Evolutionary conservation across 2,113 vertebrate genomes (phyloP), one percentile per base, ranked within the genome.

Genomic region (Phrynosoma blainvillii): DNA sequence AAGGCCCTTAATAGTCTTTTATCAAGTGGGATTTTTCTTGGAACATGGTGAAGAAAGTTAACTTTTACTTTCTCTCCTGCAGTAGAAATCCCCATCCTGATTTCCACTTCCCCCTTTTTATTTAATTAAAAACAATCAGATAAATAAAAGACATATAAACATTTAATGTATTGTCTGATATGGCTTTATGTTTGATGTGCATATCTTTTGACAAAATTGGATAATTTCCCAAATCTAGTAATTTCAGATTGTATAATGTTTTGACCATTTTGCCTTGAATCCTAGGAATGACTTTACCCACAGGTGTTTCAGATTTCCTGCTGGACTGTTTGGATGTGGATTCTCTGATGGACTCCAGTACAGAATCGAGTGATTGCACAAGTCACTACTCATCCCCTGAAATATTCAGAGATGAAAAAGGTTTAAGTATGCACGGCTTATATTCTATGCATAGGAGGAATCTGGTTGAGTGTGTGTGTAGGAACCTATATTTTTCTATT

Each of bases 321-420:
- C 82, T 95, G 12, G 94, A 95, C 13, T 96, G 88, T 89, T 95
- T 97, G 93, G 87, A 95, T 87, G 86, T 82, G 82, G 95, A 96
- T 70, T 96, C 94, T 47, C 89, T 86, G 54, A 81, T 74, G 89
- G 79, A 85, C 52, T 76, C 0, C 82, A 86, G 78, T 16, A 73
- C 54, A 18, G 32, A 59, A 68, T 32, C 5, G 36, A 94, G 89
- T 21, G 95, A 92, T 83, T 95, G 84, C 56, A 84, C 93, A 82
- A 92, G 73, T 84, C 96, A 84, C 86, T 95, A 83, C 3, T 84
- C 97, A 5, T 98, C 98, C 40, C 98, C 98, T 40, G 98, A 99
- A 95, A 94, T 95, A 59, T 98, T 99, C 90, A 96, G 97, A 93
- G 94, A 95, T 93, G 90, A 92, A 76, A 95, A 96, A 70, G 54